phyloP scores from a whole-genome alignment of 1,140 invertebrate species.

The Drosophila ananassae region DNA sequence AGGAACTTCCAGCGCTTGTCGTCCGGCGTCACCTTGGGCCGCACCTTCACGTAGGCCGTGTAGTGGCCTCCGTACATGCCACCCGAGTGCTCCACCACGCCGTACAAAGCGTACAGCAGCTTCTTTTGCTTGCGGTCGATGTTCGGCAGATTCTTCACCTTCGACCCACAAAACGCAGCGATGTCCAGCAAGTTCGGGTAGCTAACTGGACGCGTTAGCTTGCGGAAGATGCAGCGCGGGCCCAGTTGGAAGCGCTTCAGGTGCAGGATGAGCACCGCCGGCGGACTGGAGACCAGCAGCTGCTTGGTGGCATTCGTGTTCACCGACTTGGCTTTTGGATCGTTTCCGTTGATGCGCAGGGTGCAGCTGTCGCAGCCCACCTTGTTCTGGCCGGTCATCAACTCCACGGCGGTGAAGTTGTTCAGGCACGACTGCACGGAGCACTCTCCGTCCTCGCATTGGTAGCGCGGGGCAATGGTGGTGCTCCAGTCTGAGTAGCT shows the following conservation, averaged over 20 bases:
- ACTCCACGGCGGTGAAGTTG: constrained; percentile 95
- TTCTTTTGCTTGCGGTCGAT: constrained; percentile 87
- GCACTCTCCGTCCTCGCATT: constrained; percentile 90
- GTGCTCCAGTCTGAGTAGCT: constrained; percentile 84
- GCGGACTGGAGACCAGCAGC: constrained; percentile 94
- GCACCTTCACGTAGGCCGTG: constrained; percentile 95
- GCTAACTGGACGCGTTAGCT: constrained; percentile 93
- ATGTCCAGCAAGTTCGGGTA: constrained; percentile 95
- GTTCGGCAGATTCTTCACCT: constrained; percentile 88
- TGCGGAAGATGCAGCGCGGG: constrained; percentile 87
- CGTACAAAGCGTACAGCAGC: constrained; percentile 95
- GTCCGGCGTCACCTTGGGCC: constrained; percentile 85
- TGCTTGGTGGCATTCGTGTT: constrained; percentile 96
- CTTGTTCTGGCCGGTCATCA: constrained; percentile 95
- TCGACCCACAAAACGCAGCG: constrained; percentile 94
- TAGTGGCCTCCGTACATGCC: constrained; percentile 96
- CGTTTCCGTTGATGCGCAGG: constrained; percentile 87
- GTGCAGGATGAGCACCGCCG: constrained; percentile 96
- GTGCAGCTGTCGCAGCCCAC: constrained; percentile 96
- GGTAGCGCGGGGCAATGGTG: constrained; percentile 87
- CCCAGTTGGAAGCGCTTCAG: constrained; percentile 94
- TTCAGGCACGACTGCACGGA: constrained; percentile 94
- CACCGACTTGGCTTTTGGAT: constrained; percentile 89
- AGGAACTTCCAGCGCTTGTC: constrained; percentile 89
- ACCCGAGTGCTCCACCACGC: constrained; percentile 97